Conservation (phyloP, 1,140 invertebrate genomes). For the Plectrocnemia conspersa region DNA sequence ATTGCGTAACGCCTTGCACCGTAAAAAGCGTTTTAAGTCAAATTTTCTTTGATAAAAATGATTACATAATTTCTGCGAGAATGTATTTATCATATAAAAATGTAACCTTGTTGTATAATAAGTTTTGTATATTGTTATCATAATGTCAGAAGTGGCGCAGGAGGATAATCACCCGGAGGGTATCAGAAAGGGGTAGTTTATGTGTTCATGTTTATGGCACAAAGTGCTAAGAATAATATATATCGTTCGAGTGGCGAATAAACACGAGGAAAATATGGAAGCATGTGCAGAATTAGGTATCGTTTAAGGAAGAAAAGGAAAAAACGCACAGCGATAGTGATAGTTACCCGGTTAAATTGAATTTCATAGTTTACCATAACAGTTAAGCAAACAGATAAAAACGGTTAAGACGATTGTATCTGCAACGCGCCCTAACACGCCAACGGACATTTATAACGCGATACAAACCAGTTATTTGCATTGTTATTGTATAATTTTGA, state of each 20-base stretch:
- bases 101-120: no score
- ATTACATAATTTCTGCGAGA: no score
- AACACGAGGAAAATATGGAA: neutral
- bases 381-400: constrained; percentile 23
- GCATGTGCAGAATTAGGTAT: neutral
- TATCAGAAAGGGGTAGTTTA: neutral
- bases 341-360: constrained; percentile 15
- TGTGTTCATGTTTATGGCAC: neutral
- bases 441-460: neutral
- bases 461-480: no score
- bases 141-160: constrained; percentile 1
- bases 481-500: no score
- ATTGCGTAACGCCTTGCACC: no score
- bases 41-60: no score
- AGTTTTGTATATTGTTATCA: no score
- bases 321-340: neutral
- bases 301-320: constrained; percentile 3
- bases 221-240: constrained; percentile 13
- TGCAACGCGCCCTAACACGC: constrained; percentile 15
- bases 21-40: no score
- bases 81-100: no score
- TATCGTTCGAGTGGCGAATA: neutral
- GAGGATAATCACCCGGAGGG: constrained; percentile 10
- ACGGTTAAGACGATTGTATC: constrained; percentile 26
- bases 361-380: constrained; percentile 23